These are phyloP conservation scores for Cyprinodon diabolis DNA, from an alignment of 2,797 vertebrate species.

Conservation along the genomic window DNA sequence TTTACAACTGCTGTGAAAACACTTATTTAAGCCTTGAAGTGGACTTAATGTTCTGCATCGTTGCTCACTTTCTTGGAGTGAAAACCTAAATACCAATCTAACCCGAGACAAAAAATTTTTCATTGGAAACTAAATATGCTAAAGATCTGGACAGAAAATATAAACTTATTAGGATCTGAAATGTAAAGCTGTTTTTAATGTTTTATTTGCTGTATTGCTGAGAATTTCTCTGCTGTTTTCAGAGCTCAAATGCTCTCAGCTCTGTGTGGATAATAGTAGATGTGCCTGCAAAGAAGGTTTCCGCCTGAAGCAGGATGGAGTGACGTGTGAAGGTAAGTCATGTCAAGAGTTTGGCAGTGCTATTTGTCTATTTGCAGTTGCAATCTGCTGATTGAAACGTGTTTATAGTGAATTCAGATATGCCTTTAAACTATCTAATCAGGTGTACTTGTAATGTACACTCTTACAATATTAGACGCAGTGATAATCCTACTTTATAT, in stretches of 20 bases:
- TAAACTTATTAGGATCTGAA: background rate
- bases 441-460: no score
- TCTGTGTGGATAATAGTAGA: constrained; percentile 81
- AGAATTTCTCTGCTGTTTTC: constrained; percentile 17
- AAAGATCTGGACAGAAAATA: no score
- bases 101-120: background rate
- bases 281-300: constrained; percentile 88
- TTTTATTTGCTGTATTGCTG: background rate
- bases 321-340: constrained; percentile 87
- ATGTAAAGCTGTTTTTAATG: background rate
- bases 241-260: constrained; percentile 88
- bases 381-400: background rate
- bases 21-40: no score
- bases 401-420: background rate
- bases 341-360: background rate
- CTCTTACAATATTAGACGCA: no score
- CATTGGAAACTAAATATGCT: background rate
- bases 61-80: background rate
- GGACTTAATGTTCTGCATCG: background rate
- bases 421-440: no score
- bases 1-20: no score
- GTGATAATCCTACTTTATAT: no score
- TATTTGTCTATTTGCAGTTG: no score
- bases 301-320: constrained; percentile 83
- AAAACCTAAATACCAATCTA: background rate